Evolutionary conservation across 2,888 invertebrate species (phyloP), one percentile per base, ranked within the genome.

Genomic region (Sesia apiformis): DNA sequence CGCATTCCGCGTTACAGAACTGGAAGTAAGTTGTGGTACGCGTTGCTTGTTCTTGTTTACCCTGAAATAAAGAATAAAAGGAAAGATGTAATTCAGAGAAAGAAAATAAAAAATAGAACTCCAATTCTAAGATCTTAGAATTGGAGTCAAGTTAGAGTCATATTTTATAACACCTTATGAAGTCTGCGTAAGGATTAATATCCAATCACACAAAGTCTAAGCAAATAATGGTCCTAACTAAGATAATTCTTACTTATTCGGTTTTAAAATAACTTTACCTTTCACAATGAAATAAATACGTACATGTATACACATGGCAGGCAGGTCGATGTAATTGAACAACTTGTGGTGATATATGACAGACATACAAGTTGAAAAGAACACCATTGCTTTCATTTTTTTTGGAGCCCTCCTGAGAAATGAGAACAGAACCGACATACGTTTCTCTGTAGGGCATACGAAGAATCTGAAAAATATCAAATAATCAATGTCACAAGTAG

Each of bases 21-120:
- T 98, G 95, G 89, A 98, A 98, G 89, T 99, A 99, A 39, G 98
- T 99, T 40, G 97, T 95, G 0, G 98, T 97, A 52, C 99, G 94
- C 80, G 98, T 99, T 1, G 95, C 94, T 89, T 99, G 99, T 76
- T 99, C 99, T 85, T 99, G 99, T 78, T 98, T 98, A 23, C 99
- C 99, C 98, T 98, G 4, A n/a, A 8, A 46, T 8, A 23, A 23
- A 23, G 23, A 23, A 23, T 23, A 1, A 23, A 23, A 23, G 23
- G 23, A 23, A 23, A 23, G 23, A 23, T 23, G 23, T 23, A 23
- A 23, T 23, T 23, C 23, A 23, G 23, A 23, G 23, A 23, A 23
- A 23, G 23, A 23, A 23, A 23, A 23, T 23, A 23, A 23, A 23
- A 23, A 23, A 23, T 23, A 23, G 23, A 23, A 23, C 23, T 23